A percentile compares a stretch with the other conserved stretches of the same genome.
These are phyloP conservation scores for Eupithecia insigniata DNA, from an alignment of 2,888 invertebrate species.

Conservation along the genomic window DNA sequence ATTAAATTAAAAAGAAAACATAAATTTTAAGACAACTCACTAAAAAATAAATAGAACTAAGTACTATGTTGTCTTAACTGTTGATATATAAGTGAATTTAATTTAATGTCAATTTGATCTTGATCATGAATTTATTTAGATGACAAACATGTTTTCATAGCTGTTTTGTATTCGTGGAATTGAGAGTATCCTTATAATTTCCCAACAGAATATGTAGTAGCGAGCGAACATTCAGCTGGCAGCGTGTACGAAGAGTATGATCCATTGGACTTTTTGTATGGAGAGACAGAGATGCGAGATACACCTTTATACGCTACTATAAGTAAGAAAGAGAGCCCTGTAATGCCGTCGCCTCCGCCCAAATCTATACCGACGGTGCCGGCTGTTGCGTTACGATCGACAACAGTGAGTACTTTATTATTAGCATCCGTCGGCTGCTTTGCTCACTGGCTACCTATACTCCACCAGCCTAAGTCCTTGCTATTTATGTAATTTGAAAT, in stretches of 20 bases:
- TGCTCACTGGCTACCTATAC: neutral
- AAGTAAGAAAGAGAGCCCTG: conserved; percentile 66
- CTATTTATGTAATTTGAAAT: no score
- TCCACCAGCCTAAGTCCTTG: no score
- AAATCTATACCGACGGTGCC: conserved; percentile 73
- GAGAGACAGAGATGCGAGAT: conserved; percentile 79
- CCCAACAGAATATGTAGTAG: conserved; percentile 69
- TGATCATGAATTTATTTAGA: no score
- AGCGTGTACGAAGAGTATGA: conserved; percentile 82
- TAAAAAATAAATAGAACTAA: no score
- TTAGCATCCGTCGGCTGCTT: neutral
- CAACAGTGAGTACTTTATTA: conserved; percentile 65
- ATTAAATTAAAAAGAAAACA: no score
- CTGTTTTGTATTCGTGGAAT: no score
- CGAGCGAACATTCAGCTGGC: conserved; percentile 71
- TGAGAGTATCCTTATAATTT: no score
- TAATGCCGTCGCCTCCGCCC: conserved; percentile 77
- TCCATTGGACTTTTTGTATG: conserved; percentile 78
- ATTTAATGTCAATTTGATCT: no score
- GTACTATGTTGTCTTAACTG: no score
- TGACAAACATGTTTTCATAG: no score
- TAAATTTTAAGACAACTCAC: no score
- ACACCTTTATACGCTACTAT: conserved; percentile 75
- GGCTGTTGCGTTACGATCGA: conserved; percentile 67
- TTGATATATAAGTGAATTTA: no score